These are phyloP conservation scores for Brachypteracias leptosomus DNA, from an alignment of 2,113 vertebrate species.

Conservation along the genomic window DNA sequence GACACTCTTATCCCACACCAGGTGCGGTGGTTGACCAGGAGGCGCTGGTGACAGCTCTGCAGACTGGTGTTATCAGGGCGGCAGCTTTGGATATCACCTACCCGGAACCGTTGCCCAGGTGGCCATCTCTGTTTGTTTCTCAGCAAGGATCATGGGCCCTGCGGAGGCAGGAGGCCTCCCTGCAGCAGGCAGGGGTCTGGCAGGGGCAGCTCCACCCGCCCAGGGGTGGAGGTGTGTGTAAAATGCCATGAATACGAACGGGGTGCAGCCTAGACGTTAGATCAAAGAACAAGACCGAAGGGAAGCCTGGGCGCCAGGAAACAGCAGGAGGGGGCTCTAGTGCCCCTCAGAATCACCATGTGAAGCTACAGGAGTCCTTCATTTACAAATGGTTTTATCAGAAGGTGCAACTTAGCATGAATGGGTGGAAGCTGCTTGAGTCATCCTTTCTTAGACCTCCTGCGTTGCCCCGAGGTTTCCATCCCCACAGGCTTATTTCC, in stretches of 20 bases:
- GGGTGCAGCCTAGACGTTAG: background rate
- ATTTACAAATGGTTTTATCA: background rate
- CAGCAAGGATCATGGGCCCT: background rate
- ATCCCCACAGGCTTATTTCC: background rate
- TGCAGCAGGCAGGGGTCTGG: background rate
- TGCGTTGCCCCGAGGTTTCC: background rate
- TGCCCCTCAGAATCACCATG: background rate
- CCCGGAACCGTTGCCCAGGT: conserved; percentile 79
- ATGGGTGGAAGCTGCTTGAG: background rate
- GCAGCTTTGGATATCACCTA: conserved; percentile 76
- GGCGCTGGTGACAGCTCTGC: conserved; percentile 72
- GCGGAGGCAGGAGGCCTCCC: background rate
- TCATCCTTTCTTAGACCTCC: background rate
- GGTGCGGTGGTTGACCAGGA: conserved; percentile 78
- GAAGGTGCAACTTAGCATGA: background rate
- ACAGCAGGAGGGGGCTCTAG: background rate
- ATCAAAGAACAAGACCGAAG: background rate
- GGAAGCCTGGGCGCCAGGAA: background rate
- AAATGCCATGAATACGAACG: background rate
- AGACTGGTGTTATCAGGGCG: conserved; percentile 25
- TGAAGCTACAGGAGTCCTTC: background rate
- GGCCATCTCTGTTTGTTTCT: background rate
- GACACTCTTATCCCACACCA: background rate
- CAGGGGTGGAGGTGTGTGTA: background rate
- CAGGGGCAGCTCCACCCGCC: too few species aligned